A percentile compares a stretch with the other conserved stretches of the same genome.
phyloP scores from a whole-genome alignment of 2,888 invertebrate species.

The Acanthosepion esculentum region DNA sequence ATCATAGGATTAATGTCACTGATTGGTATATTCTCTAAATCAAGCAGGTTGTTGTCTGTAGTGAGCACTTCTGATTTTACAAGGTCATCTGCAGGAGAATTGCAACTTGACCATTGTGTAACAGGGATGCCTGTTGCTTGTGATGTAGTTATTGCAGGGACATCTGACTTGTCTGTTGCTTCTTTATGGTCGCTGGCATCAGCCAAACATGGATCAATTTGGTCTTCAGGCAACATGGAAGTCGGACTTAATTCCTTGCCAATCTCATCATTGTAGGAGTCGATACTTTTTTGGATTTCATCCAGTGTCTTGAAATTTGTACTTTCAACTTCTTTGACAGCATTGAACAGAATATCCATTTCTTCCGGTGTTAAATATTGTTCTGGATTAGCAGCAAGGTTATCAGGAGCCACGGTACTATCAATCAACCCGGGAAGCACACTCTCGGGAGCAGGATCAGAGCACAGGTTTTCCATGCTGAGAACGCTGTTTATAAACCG shows the following conservation, averaged over 20 bases:
- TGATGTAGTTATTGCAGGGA: background rate
- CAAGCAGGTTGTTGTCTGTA: background rate
- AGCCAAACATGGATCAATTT: background rate
- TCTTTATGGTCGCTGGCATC: background rate
- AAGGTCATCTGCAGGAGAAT: background rate
- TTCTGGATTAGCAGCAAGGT: constrained; percentile 54
- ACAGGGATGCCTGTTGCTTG: background rate
- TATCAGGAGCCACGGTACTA: constrained; percentile 58
- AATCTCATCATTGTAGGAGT: background rate
- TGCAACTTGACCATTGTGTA: background rate
- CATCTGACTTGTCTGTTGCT: background rate
- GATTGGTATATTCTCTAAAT: constrained; percentile 41
- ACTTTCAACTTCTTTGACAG: constrained; percentile 65
- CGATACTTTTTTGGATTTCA: too few species aligned
- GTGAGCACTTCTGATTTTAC: background rate
- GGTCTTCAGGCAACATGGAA: background rate
- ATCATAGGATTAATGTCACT: constrained; percentile 46
- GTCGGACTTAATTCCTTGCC: background rate
- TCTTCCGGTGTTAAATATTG: constrained; percentile 64
- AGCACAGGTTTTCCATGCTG: constrained; percentile 64
- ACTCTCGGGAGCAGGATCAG: background rate
- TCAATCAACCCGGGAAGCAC: constrained; percentile 37
- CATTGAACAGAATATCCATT: constrained; percentile 64
- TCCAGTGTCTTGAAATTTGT: background rate
- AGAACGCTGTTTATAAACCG: constrained; percentile 68